These are phyloP conservation scores for Chaetodon trifascialis DNA, from an alignment of 2,113 vertebrate species.

Conservation along the genomic window DNA sequence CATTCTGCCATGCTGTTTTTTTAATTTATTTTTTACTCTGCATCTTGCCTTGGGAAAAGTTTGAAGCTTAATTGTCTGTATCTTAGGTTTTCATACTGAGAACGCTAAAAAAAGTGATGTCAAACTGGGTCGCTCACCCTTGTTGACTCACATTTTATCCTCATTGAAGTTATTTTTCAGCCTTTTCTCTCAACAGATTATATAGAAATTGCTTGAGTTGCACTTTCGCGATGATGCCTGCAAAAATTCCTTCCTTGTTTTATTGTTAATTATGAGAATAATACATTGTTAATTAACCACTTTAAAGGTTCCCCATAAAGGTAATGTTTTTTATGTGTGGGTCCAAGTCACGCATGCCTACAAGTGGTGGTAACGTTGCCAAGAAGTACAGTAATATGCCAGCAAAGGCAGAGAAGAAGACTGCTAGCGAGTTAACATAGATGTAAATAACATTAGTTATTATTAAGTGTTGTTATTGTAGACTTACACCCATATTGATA, in stretches of 20 bases:
- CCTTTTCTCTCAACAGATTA: neutral
- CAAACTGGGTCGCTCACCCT: neutral
- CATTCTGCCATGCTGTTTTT: neutral
- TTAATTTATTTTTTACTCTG: neutral
- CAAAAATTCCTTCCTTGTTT: neutral
- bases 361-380: no score
- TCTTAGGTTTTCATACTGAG: conserved; percentile 11
- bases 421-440: no score
- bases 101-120: neutral
- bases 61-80: conserved; percentile 20
- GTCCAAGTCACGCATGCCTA: no score
- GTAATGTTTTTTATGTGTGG: neutral
- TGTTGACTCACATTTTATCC: neutral
- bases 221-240: neutral
- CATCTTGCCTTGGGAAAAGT: conserved; percentile 21
- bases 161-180: neutral
- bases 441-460: no score
- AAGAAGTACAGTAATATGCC: no score
- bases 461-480: neutral
- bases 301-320: neutral
- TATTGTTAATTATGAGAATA: neutral
- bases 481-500: neutral
- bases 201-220: neutral
- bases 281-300: neutral
- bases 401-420: no score